Evolutionary conservation across 2,888 invertebrate species (phyloP).

Genomic region (Nebria salina): DNA sequence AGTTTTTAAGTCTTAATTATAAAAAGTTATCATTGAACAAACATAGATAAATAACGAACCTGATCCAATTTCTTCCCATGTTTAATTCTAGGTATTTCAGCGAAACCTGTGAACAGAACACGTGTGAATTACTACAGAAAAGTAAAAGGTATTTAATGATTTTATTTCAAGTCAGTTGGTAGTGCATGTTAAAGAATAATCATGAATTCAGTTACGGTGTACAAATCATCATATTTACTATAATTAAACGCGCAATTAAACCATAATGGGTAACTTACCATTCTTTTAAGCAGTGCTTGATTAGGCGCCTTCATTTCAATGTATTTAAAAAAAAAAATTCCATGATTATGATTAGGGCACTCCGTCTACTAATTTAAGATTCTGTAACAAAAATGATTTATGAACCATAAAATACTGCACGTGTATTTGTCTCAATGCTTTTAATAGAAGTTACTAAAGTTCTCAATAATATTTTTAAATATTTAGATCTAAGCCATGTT

Average conservation of each 20-base stretch:
- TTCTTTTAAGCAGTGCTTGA: neutral
- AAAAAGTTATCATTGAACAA: too few relatives aligned
- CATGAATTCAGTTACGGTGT: conserved; percentile 35
- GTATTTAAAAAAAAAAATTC: neutral
- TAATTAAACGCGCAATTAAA: neutral
- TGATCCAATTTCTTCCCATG: too few relatives aligned
- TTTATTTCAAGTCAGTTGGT: conserved; percentile 11
- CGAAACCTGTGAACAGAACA: neutral
- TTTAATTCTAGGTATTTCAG: neutral
- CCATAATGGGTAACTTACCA: neutral
- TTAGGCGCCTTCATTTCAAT: neutral
- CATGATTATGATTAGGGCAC: neutral
- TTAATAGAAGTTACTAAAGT: neutral
- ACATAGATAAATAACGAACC: too few relatives aligned
- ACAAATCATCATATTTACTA: conserved; percentile 3
- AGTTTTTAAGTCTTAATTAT: too few relatives aligned
- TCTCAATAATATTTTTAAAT: neutral
- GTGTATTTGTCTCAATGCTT: neutral
- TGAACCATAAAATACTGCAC: too few relatives aligned
- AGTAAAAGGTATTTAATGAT: neutral
- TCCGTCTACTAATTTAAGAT: neutral
- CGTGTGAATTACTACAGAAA: neutral
- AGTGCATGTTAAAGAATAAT: conserved; percentile 43
- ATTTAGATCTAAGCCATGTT: neutral
- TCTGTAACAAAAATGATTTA: neutral